Percentiles rank a stretch among this genome's conserved stretches.
Evolutionary conservation across 2,888 invertebrate genomes (phyloP).

Genomic region (Apomyelois bistriatella): DNA sequence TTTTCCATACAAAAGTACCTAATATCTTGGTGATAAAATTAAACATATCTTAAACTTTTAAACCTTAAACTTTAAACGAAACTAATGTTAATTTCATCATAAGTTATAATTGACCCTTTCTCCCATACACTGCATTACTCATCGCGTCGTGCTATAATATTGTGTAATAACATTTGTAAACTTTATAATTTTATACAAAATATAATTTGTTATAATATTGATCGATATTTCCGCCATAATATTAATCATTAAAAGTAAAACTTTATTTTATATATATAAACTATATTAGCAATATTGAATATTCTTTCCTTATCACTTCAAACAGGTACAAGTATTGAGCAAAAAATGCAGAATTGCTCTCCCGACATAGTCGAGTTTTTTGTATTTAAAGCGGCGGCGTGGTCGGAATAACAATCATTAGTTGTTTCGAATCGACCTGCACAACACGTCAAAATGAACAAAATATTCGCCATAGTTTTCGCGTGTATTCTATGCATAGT

Average conservation of each 20-base stretch:
- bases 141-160: too few species aligned
- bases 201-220: too few species aligned
- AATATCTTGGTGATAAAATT: too few species aligned
- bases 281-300: background rate
- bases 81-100: too few species aligned
- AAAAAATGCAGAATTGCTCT: constrained; percentile 8
- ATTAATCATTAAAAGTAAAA: background rate
- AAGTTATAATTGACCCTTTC: too few species aligned
- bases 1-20: too few species aligned
- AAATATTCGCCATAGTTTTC: background rate
- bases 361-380: background rate
- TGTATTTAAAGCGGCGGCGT: constrained; percentile 8
- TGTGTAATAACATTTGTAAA: too few species aligned
- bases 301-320: constrained; percentile 4
- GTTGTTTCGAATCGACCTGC: background rate
- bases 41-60: too few species aligned
- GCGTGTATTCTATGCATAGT: background rate
- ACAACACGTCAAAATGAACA: constrained; percentile 10
- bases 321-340: background rate
- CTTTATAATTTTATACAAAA: too few species aligned
- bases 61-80: too few species aligned
- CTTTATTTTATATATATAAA: background rate
- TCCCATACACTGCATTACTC: too few species aligned
- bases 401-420: background rate
- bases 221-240: too few species aligned